Evolutionary conservation across 1,140 invertebrate genomes (phyloP), one percentile per base, ranked within the genome.

Genomic region (Saxidomus purpurata): DNA sequence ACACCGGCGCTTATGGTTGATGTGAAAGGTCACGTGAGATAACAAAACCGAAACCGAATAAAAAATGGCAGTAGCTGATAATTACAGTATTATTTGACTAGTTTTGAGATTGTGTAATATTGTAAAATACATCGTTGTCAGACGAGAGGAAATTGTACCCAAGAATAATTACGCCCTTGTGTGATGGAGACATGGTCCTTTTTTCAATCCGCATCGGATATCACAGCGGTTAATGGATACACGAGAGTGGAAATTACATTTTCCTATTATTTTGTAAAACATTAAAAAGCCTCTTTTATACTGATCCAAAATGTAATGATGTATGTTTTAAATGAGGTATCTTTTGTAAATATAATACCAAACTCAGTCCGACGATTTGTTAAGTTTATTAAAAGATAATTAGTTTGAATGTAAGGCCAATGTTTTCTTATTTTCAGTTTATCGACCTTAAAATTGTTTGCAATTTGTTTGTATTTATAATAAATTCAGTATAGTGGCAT

Each of bases 31-130:
- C 9, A 71, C 17, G 67, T 40, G 34, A 71, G 22, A 28, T 11
- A 28, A 71, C 67, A 71, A 71, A 22, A 71, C 67, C 6, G 34
- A 71, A 36, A 71, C 67, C 36, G 34, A 34, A 38, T 71, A 19
- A 71, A 71, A 71, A 71, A 13, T 28, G 63, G 13, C 15, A 2
- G 34, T 38, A 13, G 15, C 1, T 22, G 2, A 28, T 71, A 71
- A 71, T 71, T 71, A 71, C 67, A 38, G 67, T 71, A 71, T 71
- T 71, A 38, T n/a, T 22, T 38, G 25, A 71, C 22, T 13, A 36
- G 38, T 9, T 38, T 38, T 36, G 34, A n/a, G 11, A 71, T 71
- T 19, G 67, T 71, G 67, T 38, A 71, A 38, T 9, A 1, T n/a
- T 71, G 34, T 71, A 38, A 71, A 71, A 1, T 36, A 71, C 34